These are phyloP conservation scores for Cynaeus angustus DNA, from an alignment of 2,888 invertebrate species.

Conservation along the genomic window DNA sequence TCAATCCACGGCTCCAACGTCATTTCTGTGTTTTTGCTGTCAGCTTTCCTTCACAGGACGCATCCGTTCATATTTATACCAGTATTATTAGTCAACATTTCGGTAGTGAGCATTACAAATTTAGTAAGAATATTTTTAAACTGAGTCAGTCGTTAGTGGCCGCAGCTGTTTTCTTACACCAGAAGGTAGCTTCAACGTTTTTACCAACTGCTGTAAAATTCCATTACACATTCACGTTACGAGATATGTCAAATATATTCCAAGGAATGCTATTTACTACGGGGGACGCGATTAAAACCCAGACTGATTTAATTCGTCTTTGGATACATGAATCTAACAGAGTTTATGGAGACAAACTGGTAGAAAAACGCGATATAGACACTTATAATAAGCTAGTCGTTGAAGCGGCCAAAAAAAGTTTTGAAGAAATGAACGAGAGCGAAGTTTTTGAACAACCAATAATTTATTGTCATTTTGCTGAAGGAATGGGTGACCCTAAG, in stretches of 20 bases:
- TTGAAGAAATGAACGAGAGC: conserved; percentile 83
- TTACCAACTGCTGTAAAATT: conserved; percentile 96
- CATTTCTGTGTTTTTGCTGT: conserved; percentile 92
- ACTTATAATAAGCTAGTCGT: conserved; percentile 81
- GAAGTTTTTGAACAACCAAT: conserved; percentile 82
- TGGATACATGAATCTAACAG: conserved; percentile 94
- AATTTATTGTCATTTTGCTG: conserved; percentile 95
- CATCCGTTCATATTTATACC: conserved; percentile 88
- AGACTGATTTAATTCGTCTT: conserved; percentile 83
- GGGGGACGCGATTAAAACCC: conserved; percentile 79
- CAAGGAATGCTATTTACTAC: conserved; percentile 92
- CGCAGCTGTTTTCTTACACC: conserved; percentile 85
- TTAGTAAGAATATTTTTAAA: conserved; percentile 76
- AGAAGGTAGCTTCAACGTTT: conserved; percentile 83
- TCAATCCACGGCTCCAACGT: conserved; percentile 90
- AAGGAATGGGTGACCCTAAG: conserved; percentile 92
- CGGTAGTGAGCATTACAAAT: conserved; percentile 78
- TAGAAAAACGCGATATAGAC: conserved; percentile 85
- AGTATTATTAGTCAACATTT: conserved; percentile 88
- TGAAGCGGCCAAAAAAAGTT: conserved; percentile 87
- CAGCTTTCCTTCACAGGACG: conserved; percentile 89
- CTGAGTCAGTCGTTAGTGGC: conserved; percentile 78
- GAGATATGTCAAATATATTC: conserved; percentile 95
- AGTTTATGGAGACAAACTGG: conserved; percentile 93
- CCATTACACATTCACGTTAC: conserved; percentile 94